Conservation (phyloP, 2,113 vertebrate genomes). For the Oenanthe melanoleuca region DNA sequence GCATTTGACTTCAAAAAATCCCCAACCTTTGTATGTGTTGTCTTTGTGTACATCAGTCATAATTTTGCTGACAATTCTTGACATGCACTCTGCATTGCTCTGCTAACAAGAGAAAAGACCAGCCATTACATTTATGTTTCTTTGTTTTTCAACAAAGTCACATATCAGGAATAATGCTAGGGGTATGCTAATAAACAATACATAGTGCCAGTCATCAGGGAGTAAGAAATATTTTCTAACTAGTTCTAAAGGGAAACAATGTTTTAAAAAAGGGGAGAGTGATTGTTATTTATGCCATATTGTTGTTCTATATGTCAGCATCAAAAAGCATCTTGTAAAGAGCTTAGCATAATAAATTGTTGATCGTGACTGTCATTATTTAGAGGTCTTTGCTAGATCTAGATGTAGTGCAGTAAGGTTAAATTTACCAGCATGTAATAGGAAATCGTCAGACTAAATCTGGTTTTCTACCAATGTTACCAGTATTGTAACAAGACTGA, state of each 20-base stretch:
- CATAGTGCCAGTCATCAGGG: conserved; percentile 79
- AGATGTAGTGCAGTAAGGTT: conserved; percentile 42
- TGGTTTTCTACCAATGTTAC: neutral
- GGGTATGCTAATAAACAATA: conserved; percentile 82
- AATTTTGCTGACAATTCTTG: conserved; percentile 71
- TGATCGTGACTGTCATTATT: conserved; percentile 64
- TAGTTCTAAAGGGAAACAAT: conserved; percentile 84
- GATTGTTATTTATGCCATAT: conserved; percentile 76
- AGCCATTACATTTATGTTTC: conserved; percentile 80
- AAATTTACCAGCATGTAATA: conserved; percentile 22
- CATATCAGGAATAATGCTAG: conserved; percentile 78
- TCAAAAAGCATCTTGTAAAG: conserved; percentile 76
- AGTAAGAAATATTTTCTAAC: conserved; percentile 85
- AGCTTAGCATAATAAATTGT: conserved; percentile 72
- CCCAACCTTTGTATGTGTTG: conserved; percentile 15
- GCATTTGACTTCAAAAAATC: conserved; percentile 50
- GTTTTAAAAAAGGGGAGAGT: conserved; percentile 57
- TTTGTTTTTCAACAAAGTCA: conserved; percentile 82
- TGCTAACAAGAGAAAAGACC: conserved; percentile 82
- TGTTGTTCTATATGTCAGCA: conserved; percentile 74
- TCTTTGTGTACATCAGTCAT: conserved; percentile 74
- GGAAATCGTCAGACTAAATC: conserved; percentile 25
- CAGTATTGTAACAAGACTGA: neutral
- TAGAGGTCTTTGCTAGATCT: conserved; percentile 60
- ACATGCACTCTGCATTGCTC: conserved; percentile 67